These are phyloP conservation scores for Stegana nigrithorax DNA, from an alignment of 2,888 invertebrate species.

Conservation along the genomic window DNA sequence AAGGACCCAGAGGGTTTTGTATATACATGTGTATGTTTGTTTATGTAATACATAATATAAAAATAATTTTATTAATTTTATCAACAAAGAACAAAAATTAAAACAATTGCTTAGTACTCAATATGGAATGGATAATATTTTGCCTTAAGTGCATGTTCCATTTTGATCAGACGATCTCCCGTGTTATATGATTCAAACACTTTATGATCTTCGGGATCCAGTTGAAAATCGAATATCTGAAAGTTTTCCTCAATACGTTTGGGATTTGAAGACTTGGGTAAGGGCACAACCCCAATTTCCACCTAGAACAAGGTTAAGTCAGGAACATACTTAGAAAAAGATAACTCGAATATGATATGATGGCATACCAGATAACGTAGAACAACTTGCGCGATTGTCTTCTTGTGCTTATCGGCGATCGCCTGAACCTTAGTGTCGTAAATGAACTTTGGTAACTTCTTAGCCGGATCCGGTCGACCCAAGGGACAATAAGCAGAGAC, in stretches of 20 bases:
- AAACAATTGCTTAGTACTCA: constrained; percentile 50
- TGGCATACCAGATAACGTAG: constrained; percentile 70
- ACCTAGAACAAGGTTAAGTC: too few species aligned
- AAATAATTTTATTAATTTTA: too few species aligned
- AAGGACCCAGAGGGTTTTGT: too few species aligned
- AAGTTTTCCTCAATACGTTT: constrained; percentile 71
- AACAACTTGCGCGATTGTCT: constrained; percentile 78
- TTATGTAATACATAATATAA: too few species aligned
- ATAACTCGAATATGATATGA: background rate
- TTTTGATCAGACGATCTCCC: constrained; percentile 60
- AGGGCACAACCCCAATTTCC: constrained; percentile 71
- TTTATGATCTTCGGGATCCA: constrained; percentile 70
- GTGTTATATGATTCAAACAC: constrained; percentile 70
- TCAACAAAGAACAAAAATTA: too few species aligned
- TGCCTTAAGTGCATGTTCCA: constrained; percentile 62
- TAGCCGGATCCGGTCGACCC: constrained; percentile 80
- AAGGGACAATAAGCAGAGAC: constrained; percentile 85
- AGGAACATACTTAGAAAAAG: background rate
- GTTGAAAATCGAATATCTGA: constrained; percentile 72
- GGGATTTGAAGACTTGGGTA: constrained; percentile 73
- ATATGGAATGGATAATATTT: constrained; percentile 63
- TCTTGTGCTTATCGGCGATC: constrained; percentile 76
- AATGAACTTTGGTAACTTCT: constrained; percentile 75
- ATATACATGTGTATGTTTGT: too few species aligned
- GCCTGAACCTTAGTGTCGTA: constrained; percentile 69